These are phyloP conservation scores for Meloe dianella DNA, from an alignment of 2,888 invertebrate genomes.

Conservation along the genomic window DNA sequence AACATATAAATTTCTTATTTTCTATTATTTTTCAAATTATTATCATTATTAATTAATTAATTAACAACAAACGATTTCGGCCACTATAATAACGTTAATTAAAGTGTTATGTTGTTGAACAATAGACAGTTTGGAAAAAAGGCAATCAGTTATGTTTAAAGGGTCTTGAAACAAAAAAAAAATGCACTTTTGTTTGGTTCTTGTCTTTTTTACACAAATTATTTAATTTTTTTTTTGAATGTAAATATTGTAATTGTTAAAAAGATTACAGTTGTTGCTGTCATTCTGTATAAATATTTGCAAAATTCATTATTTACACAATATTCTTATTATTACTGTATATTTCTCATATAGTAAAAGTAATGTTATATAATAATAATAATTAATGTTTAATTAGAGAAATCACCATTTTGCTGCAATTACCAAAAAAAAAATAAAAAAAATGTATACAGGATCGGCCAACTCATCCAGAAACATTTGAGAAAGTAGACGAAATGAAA, in stretches of 20 bases:
- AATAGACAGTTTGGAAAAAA: no score
- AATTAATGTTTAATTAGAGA: no score
- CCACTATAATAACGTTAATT: background rate
- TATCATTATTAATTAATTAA: background rate
- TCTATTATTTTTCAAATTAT: background rate
- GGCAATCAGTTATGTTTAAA: constrained; percentile 27
- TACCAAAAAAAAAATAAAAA: no score
- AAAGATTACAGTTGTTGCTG: constrained; percentile 44
- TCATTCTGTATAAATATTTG: constrained; percentile 52
- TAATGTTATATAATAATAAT: constrained; percentile 32
- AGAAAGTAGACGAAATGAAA: no score
- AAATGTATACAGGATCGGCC: no score
- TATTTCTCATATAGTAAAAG: constrained; percentile 52
- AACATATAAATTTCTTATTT: background rate
- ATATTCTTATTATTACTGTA: constrained; percentile 45
- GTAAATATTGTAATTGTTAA: constrained; percentile 54
- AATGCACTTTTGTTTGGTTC: constrained; percentile 28
- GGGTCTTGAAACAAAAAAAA: constrained; percentile 36
- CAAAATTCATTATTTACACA: constrained; percentile 52
- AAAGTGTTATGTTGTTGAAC: no score
- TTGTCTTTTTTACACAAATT: background rate
- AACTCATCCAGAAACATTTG: no score
- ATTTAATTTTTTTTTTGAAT: constrained; percentile 20
- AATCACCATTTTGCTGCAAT: no score
- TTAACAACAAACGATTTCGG: background rate